These are phyloP conservation scores for Austrofundulus limnaeus DNA, from an alignment of 2,113 vertebrate species.

Conservation along the genomic window DNA sequence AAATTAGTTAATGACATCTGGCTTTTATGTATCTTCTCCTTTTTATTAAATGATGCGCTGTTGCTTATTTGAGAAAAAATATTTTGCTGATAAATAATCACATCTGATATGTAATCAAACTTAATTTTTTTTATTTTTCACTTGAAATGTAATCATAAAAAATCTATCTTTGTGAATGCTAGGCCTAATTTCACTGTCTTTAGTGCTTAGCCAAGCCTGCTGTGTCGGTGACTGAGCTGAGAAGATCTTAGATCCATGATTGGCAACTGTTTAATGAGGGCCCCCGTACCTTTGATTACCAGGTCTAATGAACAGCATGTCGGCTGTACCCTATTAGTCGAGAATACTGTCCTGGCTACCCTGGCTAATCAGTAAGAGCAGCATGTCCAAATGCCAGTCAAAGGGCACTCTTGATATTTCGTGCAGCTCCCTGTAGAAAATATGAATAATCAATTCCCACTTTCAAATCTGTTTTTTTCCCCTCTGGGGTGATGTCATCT, in stretches of 20 bases:
- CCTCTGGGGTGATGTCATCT: slow-evolving; percentile 31
- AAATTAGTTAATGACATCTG: no score
- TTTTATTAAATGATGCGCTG: no score
- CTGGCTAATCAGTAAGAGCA: slow-evolving; percentile 44
- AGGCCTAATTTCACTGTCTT: slow-evolving; percentile 15
- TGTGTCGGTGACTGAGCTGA: slow-evolving; percentile 23
- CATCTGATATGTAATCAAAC: not conserved
- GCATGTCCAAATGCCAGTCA: slow-evolving; percentile 62
- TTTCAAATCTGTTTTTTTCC: slow-evolving; percentile 20
- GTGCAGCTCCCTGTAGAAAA: slow-evolving; percentile 45
- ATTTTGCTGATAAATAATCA: slow-evolving; percentile 2
- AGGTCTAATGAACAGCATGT: slow-evolving; percentile 61
- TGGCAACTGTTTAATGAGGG: slow-evolving; percentile 60
- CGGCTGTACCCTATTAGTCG: slow-evolving; percentile 52
- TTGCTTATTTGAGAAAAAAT: not conserved
- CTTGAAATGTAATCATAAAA: slow-evolving; percentile 3
- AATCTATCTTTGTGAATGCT: slow-evolving; percentile 7
- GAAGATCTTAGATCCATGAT: slow-evolving; percentile 47
- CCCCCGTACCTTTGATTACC: slow-evolving; percentile 62
- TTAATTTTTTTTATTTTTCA: slow-evolving; percentile 6
- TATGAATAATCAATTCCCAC: slow-evolving; percentile 31
- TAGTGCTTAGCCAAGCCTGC: slow-evolving; percentile 32
- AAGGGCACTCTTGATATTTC: slow-evolving; percentile 62
- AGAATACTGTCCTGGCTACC: slow-evolving; percentile 35
- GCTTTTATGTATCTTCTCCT: no score